Evolutionary conservation across 1,140 invertebrate species (phyloP).

Genomic region (Drosophila asahinai): DNA sequence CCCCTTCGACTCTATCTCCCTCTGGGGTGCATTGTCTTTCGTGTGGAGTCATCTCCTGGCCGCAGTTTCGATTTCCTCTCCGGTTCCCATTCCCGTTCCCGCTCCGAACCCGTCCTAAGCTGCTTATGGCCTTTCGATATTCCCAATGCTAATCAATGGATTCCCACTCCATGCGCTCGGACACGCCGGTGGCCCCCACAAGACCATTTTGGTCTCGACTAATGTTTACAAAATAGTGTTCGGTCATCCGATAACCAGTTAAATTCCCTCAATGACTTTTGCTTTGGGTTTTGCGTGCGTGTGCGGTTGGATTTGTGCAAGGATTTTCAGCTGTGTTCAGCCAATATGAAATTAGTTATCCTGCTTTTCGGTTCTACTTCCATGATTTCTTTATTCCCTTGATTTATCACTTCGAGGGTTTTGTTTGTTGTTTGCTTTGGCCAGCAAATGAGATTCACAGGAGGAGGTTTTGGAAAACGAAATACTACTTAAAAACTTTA

Average conservation of each 20-base stretch:
- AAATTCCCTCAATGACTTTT: constrained; percentile 74
- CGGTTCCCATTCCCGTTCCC: neutral
- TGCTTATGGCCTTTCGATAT: constrained; percentile 45
- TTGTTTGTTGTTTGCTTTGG: constrained; percentile 14
- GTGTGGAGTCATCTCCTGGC: constrained; percentile 30
- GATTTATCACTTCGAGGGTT: constrained; percentile 37
- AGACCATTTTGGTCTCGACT: constrained; percentile 56
- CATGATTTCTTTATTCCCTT: constrained; percentile 23
- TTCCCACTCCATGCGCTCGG: neutral
- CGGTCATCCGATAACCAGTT: constrained; percentile 73
- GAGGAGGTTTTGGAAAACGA: neutral
- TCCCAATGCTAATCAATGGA: constrained; percentile 56
- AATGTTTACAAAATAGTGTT: constrained; percentile 79
- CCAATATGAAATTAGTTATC: constrained; percentile 79
- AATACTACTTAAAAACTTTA: neutral
- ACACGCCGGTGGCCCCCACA: neutral
- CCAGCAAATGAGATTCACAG: neutral
- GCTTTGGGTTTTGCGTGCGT: constrained; percentile 64
- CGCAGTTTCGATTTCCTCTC: constrained; percentile 1
- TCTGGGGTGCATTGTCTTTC: constrained; percentile 11
- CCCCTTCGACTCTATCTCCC: neutral
- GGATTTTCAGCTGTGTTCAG: constrained; percentile 54
- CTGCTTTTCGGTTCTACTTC: constrained; percentile 29
- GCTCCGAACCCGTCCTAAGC: constrained; percentile 16
- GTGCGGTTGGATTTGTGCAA: constrained; percentile 14